These are phyloP conservation scores for Brachylomia viminalis DNA, from an alignment of 2,888 invertebrate species.

Conservation along the genomic window DNA sequence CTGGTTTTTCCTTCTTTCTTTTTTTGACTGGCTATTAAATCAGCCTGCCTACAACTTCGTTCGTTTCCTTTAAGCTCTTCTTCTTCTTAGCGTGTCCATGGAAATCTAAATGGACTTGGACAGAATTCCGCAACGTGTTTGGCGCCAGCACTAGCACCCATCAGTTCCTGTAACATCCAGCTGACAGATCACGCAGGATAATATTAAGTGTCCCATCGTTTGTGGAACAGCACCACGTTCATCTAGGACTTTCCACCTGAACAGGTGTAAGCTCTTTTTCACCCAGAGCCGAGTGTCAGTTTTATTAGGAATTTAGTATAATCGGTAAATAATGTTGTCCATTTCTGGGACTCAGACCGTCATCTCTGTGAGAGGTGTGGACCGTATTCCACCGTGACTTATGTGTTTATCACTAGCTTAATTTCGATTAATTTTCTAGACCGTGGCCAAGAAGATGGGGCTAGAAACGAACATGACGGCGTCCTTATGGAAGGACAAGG, in stretches of 20 bases:
- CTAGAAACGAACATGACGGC: slow-evolving; percentile 96
- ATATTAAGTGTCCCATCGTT: neutral
- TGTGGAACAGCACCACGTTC: neutral
- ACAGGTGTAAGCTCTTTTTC: neutral
- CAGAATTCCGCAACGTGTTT: neutral
- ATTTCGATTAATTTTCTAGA: slow-evolving; percentile 55
- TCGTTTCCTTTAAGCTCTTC: neutral
- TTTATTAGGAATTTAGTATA: neutral
- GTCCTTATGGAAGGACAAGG: slow-evolving; percentile 98
- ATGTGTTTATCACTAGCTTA: neutral
- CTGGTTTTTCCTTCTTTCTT: neutral
- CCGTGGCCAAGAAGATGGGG: slow-evolving; percentile 95
- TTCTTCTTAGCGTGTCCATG: neutral
- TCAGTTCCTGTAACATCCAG: neutral
- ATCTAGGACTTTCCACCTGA: neutral
- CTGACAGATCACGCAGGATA: neutral
- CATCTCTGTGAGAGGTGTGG: neutral
- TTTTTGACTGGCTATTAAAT: neutral
- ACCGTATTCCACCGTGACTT: neutral
- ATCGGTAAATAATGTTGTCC: neutral
- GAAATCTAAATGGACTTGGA: neutral
- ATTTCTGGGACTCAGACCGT: neutral
- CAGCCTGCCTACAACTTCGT: neutral
- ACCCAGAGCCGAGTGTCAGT: neutral
- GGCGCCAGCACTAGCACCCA: neutral